Base-by-base conservation (phyloP, 1,140 invertebrate genomes). In the Drosophila lowei region DNA sequence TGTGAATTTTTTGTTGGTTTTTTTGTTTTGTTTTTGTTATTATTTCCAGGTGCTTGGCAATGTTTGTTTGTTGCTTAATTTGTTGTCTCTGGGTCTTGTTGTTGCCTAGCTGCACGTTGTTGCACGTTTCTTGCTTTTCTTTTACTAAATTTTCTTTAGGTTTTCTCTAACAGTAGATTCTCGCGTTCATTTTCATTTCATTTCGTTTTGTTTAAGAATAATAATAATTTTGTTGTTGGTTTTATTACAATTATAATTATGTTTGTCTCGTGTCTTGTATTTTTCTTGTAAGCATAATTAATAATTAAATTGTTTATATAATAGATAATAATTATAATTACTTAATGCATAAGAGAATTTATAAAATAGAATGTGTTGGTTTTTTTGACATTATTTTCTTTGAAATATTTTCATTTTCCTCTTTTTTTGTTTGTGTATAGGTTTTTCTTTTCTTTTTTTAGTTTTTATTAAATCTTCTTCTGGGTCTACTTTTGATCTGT, bases 291-390 rank as follows among this genome's bases (percentile, higher is more conserved):
- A 86, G 81, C 81, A 86, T 83, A 88, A 88, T 88, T 88, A 81
- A 88, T 88, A 88, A 83, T 88, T 88, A 88, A 88, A 88, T 88
- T 88, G 63, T 73, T 86, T 88, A 88, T 88, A 88, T 88, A 88
- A 88, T 88, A 88, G 83, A 88, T 88, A 88, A 88, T 88, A 83
- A 88, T 79, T 88, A 88, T 68, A 88, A 79, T 83, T 88, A 83
- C 83, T 88, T 88, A 88, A 88, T 86, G 71, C 61, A 67, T 88
- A 88, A 88, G 83, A 88, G 83, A 88, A 83, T 88, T 74, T 83
- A 86, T 78, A 88, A 88, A 88, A 88, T 79, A 88, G 75, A 83
- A 76, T 79, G 53, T 83, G 62, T 58, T 73, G 65, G 71, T 74
- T 77, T 63, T 54, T 56, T 65, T 64, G 44, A 62, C 34, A 53